Base-by-base conservation (phyloP, 30 jellyfish, hydroid and myxozoan species). In the Phacellophora camtschatica region DNA sequence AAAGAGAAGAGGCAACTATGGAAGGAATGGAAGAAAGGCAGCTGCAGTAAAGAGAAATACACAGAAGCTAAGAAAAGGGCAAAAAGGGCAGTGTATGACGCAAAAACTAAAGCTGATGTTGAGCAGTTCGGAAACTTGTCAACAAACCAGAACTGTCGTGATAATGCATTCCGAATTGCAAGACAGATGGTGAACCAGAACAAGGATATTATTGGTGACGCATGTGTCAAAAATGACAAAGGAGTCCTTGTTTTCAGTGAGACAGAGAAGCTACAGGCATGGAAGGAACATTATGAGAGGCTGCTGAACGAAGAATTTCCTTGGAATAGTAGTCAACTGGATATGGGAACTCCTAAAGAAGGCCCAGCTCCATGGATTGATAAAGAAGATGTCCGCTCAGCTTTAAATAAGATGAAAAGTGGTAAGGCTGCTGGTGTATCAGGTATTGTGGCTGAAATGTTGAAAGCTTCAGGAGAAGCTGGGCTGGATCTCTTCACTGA, bases 381-480 rank as follows among this genome's bases (percentile, higher is more conserved):
- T 4, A 23, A 25, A 3, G 73, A 66, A 11, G 34, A 4, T 6
- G 64, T 66, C 16, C 6, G 4, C 5, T 3, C 62, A 2, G 80
- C 80, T 18, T 4, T 66, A 18, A 2, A 32, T 4, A 66, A 66
- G 22, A 27, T 66, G 73, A 66, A 29, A 5, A 25, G 3, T 30
- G 23, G 24, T 66, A 66, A 66, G 22, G 80, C 80, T 20, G 66
- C 80, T 28, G 73, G 80, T 27, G 9, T 25, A 6, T 30, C 63
- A 4, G 80, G 80, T 6, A 66, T 66, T 7, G 80, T 66, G 2
- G 63, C 80, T 3, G 80, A 66, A 35, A 66, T 66, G 80, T 37
- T 35, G 7, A 66, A 35, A 18, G 80, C 63, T 23, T 66, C 65
- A 11, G 57, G 34, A 49, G 64, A 49, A 5, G 23, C 11, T 49